Percentiles rank a stretch among this genome's conserved stretches.
Conservation (phyloP, 92 coral and sea anemone genomes). For the Metridium senile region DNA sequence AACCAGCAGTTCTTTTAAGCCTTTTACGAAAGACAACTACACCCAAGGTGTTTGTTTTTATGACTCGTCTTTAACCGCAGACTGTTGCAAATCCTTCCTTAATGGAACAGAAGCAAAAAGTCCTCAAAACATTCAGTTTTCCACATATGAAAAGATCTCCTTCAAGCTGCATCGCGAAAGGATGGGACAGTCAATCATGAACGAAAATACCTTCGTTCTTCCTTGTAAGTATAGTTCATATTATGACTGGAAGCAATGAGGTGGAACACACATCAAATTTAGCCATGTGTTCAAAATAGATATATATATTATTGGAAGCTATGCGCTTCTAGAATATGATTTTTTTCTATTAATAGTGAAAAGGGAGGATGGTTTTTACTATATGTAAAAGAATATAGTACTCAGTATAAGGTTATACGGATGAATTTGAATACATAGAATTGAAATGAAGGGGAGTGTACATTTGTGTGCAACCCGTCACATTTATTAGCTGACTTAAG, state of each 20-base stretch:
- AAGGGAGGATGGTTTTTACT: no score
- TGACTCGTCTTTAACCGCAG: background rate
- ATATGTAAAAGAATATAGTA: no score
- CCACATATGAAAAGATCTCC: background rate
- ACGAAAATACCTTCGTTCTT: background rate
- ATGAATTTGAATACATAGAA: no score
- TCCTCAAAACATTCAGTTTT: background rate
- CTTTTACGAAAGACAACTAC: background rate
- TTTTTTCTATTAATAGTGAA: no score
- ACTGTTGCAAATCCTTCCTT: background rate
- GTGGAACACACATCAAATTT: background rate
- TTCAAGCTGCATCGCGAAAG: background rate
- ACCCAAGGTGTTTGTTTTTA: background rate
- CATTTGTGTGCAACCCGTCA: no score
- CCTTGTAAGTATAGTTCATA: background rate
- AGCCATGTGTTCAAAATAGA: background rate
- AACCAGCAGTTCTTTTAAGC: background rate
- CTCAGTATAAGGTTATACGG: no score
- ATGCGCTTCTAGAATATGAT: no score
- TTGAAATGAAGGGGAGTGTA: no score
- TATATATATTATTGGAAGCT: no score
- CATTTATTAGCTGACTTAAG: no score
- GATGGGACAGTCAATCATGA: background rate
- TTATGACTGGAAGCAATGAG: background rate
- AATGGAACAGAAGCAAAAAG: background rate